Conservation (phyloP, 2,113 vertebrate genomes). For the Neogobius melanostomus region DNA sequence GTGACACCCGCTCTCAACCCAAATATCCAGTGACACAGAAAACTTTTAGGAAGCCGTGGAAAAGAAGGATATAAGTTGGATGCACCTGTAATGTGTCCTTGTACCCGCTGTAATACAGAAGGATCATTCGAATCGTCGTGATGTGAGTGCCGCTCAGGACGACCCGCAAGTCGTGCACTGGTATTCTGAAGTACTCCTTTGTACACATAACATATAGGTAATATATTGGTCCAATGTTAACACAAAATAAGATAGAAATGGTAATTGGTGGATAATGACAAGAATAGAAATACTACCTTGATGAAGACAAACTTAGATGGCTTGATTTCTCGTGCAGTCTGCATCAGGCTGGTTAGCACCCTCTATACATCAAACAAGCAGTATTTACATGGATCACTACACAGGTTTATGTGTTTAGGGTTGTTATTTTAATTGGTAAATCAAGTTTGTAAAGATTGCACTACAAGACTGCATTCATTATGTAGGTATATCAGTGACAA, state of each 20-base stretch:
- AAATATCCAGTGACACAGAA: constrained; percentile 4
- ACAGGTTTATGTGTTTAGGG: constrained; percentile 23
- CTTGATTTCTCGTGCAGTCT: constrained; percentile 56
- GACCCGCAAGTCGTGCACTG: constrained; percentile 43
- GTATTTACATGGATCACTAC: constrained; percentile 2
- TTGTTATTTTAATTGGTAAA: constrained; percentile 42
- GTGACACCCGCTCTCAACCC: neutral
- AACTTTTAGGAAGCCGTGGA: neutral
- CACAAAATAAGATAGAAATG: neutral
- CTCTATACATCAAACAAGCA: constrained; percentile 56
- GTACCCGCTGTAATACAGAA: constrained; percentile 70
- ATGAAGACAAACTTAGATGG: constrained; percentile 60
- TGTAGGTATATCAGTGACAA: constrained; percentile 47
- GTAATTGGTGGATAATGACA: too few species aligned
- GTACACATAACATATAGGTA: neutral
- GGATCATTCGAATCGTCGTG: constrained; percentile 68
- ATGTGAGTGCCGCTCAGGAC: constrained; percentile 66
- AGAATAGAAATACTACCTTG: constrained; percentile 57
- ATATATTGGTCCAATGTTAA: neutral
- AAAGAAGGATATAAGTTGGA: neutral
- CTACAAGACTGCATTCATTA: constrained; percentile 39
- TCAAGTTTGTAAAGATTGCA: constrained; percentile 56
- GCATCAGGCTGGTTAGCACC: constrained; percentile 72
- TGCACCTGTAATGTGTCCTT: constrained; percentile 65
- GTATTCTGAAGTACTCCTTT: constrained; percentile 78